Evolutionary conservation across 2,113 vertebrate species (phyloP).

Genomic region (Ochotona curzoniae): DNA sequence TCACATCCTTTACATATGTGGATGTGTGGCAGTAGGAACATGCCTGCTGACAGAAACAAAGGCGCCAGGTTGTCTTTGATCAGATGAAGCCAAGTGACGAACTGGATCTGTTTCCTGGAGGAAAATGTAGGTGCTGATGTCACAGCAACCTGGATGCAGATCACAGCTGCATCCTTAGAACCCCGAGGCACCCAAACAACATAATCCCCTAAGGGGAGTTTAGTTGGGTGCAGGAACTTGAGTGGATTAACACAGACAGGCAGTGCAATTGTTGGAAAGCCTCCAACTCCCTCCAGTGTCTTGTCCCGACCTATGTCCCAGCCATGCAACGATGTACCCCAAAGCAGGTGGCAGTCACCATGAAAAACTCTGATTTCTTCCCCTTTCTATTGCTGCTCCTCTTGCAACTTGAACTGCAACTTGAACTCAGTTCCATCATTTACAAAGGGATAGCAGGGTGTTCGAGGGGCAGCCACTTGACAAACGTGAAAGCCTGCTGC

Average conservation of each 20-base stretch:
- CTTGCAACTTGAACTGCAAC: background rate
- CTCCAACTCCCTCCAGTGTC: background rate
- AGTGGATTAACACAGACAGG: background rate
- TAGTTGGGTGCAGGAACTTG: fast-evolving
- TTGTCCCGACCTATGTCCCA: background rate
- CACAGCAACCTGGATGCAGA: background rate
- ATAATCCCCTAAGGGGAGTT: background rate
- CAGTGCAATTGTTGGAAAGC: too few species aligned
- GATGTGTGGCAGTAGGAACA: background rate
- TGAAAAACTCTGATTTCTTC: background rate
- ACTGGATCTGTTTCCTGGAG: background rate
- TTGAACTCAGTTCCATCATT: slow-evolving; percentile 34
- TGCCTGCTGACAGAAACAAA: background rate
- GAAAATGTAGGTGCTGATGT: background rate
- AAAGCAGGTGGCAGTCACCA: background rate
- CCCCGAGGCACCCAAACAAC: background rate
- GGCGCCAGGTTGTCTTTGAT: background rate
- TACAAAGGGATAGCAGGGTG: background rate
- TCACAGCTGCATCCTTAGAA: background rate
- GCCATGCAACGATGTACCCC: background rate
- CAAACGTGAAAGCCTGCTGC: slow-evolving; percentile 52
- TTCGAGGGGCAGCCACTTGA: slow-evolving; percentile 42
- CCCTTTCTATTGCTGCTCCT: background rate
- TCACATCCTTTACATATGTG: background rate
- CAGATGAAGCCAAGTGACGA: background rate